These are phyloP conservation scores for Pangasius djambal DNA, from an alignment of 2,797 vertebrate genomes.

Conservation along the genomic window DNA sequence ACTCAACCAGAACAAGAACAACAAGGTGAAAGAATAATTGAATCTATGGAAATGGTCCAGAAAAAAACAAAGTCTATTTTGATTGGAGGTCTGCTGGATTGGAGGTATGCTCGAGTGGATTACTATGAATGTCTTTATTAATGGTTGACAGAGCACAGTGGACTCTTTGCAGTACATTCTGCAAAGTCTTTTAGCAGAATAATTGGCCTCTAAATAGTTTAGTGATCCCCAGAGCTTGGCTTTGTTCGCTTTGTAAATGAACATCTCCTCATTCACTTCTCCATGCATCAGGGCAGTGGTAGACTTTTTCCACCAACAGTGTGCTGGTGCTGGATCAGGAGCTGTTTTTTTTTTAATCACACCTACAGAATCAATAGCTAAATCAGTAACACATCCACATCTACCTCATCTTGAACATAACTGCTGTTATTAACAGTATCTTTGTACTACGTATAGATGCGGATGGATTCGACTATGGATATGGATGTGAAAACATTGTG, in stretches of 20 bases:
- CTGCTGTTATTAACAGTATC: not conserved
- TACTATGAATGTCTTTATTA: constrained; percentile 5
- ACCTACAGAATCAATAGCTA: not conserved
- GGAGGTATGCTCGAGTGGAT: not conserved
- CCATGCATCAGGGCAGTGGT: not conserved
- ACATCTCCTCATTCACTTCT: not conserved
- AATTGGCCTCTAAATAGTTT: constrained; percentile 24
- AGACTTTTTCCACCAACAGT: constrained; percentile 12
- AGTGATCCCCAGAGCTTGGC: not conserved
- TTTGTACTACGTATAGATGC: too few relatives aligned
- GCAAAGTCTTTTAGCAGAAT: constrained; percentile 15
- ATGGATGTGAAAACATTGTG: not conserved
- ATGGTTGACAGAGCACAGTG: constrained; percentile 23
- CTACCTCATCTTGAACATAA: not conserved
- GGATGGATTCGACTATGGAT: not conserved
- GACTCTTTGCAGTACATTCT: constrained; percentile 11
- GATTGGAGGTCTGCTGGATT: not conserved
- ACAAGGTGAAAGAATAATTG: constrained; percentile 9
- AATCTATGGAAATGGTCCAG: constrained; percentile 6
- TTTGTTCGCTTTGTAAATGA: constrained; percentile 16
- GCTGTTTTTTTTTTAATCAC: not conserved
- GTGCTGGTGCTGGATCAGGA: not conserved
- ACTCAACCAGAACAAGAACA: constrained; percentile 13
- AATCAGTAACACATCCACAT: not conserved
- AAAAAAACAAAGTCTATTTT: not conserved